Evolutionary conservation across 2,113 vertebrate genomes (phyloP), one percentile per base, ranked within the genome.

Genomic region (Etia nguti): DNA sequence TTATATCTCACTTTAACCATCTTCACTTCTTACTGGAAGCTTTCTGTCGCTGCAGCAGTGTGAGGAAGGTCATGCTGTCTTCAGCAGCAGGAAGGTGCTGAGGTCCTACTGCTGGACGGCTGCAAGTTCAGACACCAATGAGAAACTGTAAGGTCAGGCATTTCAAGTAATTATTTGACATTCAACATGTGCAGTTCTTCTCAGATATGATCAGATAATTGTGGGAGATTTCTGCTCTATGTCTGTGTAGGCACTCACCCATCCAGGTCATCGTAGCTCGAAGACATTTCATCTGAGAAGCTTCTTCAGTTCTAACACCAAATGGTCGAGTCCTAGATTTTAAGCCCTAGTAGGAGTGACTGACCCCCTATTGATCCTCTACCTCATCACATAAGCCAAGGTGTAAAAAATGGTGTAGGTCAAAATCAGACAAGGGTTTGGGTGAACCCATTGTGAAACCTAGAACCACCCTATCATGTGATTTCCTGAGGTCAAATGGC

Each of bases 241-340:
- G 60, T 41, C 34, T 4, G 8, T 1, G 9, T 2, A 34, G 0
- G 29, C 5, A 18, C 29, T 20, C 29, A 1, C 29, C 29, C 57
- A 60, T 2, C 22, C 57, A 60, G 57, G 57, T 60, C 57, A 34
- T 34, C 8, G 16, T 29, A 34, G 29, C 29, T 34, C 16, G 20
- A 20, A 20, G 29, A 34, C 3, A 3, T 60, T 34, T 60, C 5
- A 10, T 1, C 29, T 18, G 57, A 31, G 29, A 60, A 60, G 16
- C 16, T 60, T 60, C 18, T 60, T 60, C 57, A 2, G 5, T 18
- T 60, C 31, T 0, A 4, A 60, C 29, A 60, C 5, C 57, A 34
- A 60, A 60, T 0, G 9, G 57, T 34, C 8, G 3, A 34, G 57
- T 60, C 1, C 1, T 1, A 0, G 29, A 34, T 34, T 60, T 60